Base-by-base conservation (phyloP, 2,888 invertebrate species). In the Sclerodermus sp. region DNA sequence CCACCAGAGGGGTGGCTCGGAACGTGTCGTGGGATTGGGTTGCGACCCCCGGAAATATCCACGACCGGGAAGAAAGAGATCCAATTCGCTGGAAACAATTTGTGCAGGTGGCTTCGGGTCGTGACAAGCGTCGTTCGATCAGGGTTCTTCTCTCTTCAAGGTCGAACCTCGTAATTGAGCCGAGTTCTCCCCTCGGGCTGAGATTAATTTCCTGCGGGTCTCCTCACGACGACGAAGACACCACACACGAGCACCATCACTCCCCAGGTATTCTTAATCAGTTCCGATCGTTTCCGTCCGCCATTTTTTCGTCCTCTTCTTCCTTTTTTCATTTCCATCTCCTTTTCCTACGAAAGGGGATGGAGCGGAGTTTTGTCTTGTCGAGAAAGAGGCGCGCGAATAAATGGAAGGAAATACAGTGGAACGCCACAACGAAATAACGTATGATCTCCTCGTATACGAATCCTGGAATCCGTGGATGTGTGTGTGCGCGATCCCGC, bases 101-200 rank as follows among this genome's bases (percentile, higher is more conserved):
- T 66, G n/a, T n/a, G 63, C 62, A 57, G 64, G 48, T 60, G 55
- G 55, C 44, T 45, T 51, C 63, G 55, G 10, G 58, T 64, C 53
- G 58, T 54, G 63, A 57, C 55, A 53, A 58, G 49, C 57, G 46
- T 45, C 42, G 46, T 51, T 57, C 58, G 64, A 64, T 66, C 66
- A 55, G 55, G 34, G 48, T 62, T 53, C 53, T 56, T 50, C 34
- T 49, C 10, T 51, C 40, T 51, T 49, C 16, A 52, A 45, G n/a
- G 37, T 53, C 55, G 60, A 64, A 65, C 64, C 60, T 54, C 53
- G 63, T 64, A 64, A 64, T 64, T 66, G 64, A 60, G 51, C 58
- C 37, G 42, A 66, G 57, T 47, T 57, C 31, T 15, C 42, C 47
- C 42, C 48, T 23, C 42, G 16, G 54, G 32, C 36, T 45, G 49